Base-by-base conservation (phyloP, 2,113 vertebrate genomes). In the Varanus komodoensis region DNA sequence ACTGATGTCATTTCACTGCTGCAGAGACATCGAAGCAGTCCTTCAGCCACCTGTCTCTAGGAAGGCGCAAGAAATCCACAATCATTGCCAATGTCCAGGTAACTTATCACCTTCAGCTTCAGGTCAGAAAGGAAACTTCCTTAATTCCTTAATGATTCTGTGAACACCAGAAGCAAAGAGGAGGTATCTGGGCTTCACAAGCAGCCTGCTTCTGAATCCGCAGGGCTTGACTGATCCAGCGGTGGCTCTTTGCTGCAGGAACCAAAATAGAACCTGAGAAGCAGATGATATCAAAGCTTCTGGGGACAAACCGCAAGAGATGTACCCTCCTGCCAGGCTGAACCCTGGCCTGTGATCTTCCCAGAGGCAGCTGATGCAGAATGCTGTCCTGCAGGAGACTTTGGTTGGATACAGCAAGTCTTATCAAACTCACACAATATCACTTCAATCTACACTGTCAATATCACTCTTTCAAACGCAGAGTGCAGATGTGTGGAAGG, bases 381-480 rank as follows among this genome's bases (percentile, higher is more conserved):
- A 44, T 5, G 0, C 27, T 86, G 82, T 9, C 32, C 44, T 11
- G 75, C n/a, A 80, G 82, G 52, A 38, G 68, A 8, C 23, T 90
- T 86, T 82, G 88, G 84, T 79, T 71, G 64, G 54, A 77, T 1
- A 61, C 50, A 48, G 83, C 34, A 75, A 89, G 32, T 27, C 27
- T 27, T 25, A 48, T 44, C 54, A 48, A 3, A 21, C 50, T 8
- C 14, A 38, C 25, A 88, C 52, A 34, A 5, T 23, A 14, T 44
- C 54, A 67, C 38, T 48, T 38, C 69, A 34, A 11, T 67, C 38
- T 27, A 21, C 27, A n/a, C 38, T 50, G 9, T 87, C 19, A 52
- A 3, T 71, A 67, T 52, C 32, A 57, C 82, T 84, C 38, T 83
- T 89, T 89, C 67, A 67, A 89, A 75, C 84, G 52, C 38, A 71